phyloP scores from a whole-genome alignment of 2,888 invertebrate species.

The Thereva nobilitata region DNA sequence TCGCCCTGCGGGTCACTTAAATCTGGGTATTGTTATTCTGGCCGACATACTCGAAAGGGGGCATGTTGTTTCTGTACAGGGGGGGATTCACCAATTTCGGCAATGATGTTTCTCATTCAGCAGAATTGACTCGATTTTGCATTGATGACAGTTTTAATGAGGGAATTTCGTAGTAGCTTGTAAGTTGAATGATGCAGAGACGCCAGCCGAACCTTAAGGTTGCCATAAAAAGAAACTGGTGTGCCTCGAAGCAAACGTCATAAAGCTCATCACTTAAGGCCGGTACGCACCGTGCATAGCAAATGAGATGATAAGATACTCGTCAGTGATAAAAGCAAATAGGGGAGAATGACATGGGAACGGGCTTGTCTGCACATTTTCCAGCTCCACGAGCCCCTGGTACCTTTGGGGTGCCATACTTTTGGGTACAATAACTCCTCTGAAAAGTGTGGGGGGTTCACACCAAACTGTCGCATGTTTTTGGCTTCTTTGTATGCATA shows the following conservation, averaged over 20 bases:
- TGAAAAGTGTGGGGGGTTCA: slow-evolving; percentile 8
- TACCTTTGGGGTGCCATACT: slow-evolving; percentile 20
- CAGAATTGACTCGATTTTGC: neutral
- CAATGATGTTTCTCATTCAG: neutral
- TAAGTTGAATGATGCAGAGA: neutral
- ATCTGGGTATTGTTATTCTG: no score
- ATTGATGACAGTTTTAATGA: slow-evolving; percentile 19
- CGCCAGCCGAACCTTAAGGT: slow-evolving; percentile 7
- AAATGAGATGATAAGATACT: slow-evolving; percentile 30
- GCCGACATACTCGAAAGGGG: neutral
- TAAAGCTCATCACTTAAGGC: slow-evolving; percentile 31
- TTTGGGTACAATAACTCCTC: slow-evolving; percentile 27
- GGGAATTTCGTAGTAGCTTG: neutral
- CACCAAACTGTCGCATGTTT: slow-evolving; percentile 28
- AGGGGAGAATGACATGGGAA: slow-evolving; percentile 32
- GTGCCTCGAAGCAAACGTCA: slow-evolving; percentile 29
- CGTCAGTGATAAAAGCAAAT: slow-evolving; percentile 26
- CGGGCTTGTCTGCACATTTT: slow-evolving; percentile 29
- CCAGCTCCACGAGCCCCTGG: neutral
- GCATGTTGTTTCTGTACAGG: neutral
- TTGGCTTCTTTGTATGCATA: slow-evolving; percentile 33
- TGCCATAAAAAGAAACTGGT: slow-evolving; percentile 18
- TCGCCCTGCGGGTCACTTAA: no score
- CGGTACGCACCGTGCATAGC: slow-evolving; percentile 28
- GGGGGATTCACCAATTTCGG: slow-evolving; percentile 9